Evolutionary conservation across 2,113 vertebrate species (phyloP).

Genomic region (Diadophis punctatus): DNA sequence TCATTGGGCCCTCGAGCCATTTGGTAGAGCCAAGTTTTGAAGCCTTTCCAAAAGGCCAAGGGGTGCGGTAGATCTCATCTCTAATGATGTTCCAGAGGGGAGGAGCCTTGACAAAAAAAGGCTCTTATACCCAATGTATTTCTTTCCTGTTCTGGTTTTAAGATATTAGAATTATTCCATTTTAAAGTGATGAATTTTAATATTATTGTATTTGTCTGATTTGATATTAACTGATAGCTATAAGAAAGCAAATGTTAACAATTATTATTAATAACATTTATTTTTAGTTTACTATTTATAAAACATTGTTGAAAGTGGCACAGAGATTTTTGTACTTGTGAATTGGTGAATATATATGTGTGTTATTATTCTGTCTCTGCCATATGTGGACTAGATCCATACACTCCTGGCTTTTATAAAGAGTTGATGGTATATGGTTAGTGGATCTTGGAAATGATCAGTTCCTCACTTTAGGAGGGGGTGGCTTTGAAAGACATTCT

Average conservation of each 20-base stretch:
- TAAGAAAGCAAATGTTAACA: neutral
- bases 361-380: neutral
- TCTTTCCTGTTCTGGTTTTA: neutral
- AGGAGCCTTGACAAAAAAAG: neutral
- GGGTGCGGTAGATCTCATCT: neutral
- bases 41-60: neutral
- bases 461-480: neutral
- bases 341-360: neutral
- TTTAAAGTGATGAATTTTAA: neutral
- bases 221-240: neutral
- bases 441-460: neutral
- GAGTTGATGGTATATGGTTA: neutral
- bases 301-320: neutral
- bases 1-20: neutral
- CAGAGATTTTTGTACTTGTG: neutral
- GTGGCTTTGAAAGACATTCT: neutral
- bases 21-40: neutral
- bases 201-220: neutral
- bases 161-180: neutral
- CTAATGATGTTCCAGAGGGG: neutral
- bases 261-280: neutral
- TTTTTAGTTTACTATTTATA: neutral
- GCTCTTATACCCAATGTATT: neutral
- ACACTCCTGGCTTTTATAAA: neutral
- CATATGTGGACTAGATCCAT: neutral